Base-by-base conservation (phyloP, 2,888 invertebrate species). In the Cryptocheilus praepositus region DNA sequence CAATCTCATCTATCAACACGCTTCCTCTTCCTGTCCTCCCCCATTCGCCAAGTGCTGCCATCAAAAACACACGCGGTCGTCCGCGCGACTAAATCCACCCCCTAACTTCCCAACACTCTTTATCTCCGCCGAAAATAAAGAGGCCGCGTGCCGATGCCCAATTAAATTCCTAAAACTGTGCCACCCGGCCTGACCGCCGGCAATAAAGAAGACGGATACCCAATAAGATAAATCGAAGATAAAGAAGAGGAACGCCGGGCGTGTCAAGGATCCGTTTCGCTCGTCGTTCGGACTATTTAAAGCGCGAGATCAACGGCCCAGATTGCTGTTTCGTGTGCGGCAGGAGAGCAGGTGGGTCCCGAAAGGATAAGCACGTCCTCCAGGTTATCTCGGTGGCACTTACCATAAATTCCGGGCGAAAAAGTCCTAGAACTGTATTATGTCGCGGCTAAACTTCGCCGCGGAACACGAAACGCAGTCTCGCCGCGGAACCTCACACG, bases 351-450 rank as follows among this genome's bases (percentile, higher is more conserved):
- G 68, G 64, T 68, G 70, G 44, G 45, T 46, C 56, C 1, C 59
- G 55, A 36, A 7, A 65, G 55, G 68, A 66, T 72, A 76, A 70
- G 77, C 77, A 75, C 79, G 74, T 77, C 75, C 76, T 72, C 45
- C 46, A 43, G 63, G 75, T 79, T 81, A 82, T 81, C 77, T 71
- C 66, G 61, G 69, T 69, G 66, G 71, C 70, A 64, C 67, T 79
- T 73, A 72, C 70, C 74, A 71, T 79, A 76, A 74, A 80, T 79
- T 81, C 67, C 25, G 15, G 19, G 36, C n/a, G 18, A 51, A 45
- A 3, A 59, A 49, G 49, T 54, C 55, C 53, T 72, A 73, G 71
- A 71, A 73, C 73, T 75, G 77, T 78, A 74, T 78, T 74, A 77
- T 59, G 70, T 46, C 54, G 51, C 46, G n/a, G 54, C 61, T 5